phyloP scores from a whole-genome alignment of 2,888 invertebrate species.

The Lasioglossum vierecki region DNA sequence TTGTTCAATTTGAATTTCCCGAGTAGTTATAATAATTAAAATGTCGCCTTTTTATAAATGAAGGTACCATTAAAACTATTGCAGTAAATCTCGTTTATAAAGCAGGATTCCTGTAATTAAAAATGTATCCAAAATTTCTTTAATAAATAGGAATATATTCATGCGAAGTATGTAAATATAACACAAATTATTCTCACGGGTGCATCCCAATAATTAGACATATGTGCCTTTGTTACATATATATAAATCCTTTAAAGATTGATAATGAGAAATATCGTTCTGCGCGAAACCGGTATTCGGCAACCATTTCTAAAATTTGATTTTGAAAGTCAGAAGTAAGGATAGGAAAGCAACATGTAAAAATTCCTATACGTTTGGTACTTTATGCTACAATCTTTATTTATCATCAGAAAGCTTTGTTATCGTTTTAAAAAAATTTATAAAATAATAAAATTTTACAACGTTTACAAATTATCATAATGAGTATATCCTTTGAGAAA shows the following conservation, averaged over 20 bases:
- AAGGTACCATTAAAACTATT: conserved; percentile 28
- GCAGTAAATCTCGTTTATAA: neutral
- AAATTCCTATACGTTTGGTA: neutral
- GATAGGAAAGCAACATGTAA: neutral
- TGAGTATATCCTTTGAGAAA: neutral
- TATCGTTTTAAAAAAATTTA: neutral
- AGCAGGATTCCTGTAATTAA: conserved; percentile 4
- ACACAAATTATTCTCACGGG: conserved; percentile 17
- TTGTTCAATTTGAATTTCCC: neutral
- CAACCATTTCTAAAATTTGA: conserved; percentile 68
- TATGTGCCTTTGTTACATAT: neutral
- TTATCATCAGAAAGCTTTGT: neutral
- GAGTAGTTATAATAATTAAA: neutral
- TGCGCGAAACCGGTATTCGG: conserved; percentile 38
- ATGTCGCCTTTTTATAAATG: conserved; percentile 2
- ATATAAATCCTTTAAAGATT: conserved; percentile 30
- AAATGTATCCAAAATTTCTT: neutral
- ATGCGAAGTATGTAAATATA: neutral
- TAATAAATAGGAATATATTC: conserved; percentile 18
- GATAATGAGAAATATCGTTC: conserved; percentile 39
- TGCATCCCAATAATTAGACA: conserved; percentile 26
- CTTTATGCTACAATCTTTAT: neutral
- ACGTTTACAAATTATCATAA: neutral
- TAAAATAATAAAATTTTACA: neutral
- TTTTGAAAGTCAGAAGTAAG: conserved; percentile 60